Conservation (phyloP, 1,140 invertebrate species). For the Drosophila punjabiensis region DNA sequence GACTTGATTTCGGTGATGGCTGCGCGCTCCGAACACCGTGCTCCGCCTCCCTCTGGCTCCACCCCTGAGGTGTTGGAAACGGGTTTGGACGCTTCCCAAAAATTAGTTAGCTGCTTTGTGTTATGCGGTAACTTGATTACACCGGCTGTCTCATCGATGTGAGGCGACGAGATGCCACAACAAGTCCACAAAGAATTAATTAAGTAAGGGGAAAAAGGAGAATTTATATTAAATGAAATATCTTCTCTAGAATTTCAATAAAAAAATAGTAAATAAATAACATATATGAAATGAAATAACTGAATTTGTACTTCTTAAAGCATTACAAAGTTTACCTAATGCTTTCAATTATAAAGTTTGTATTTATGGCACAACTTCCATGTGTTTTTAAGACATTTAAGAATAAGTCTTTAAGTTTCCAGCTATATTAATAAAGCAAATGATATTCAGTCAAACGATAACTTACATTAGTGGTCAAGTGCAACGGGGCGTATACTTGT, state of each 20-base stretch:
- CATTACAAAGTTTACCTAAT: no score
- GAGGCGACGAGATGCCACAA: conserved; percentile 51
- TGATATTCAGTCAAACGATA: neutral
- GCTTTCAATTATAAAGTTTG: no score
- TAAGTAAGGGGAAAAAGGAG: no score
- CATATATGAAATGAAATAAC: no score
- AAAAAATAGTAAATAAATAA: no score
- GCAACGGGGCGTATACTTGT: conserved; percentile 49
- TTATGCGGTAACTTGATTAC: conserved; percentile 55
- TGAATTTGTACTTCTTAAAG: no score
- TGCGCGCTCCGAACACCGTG: neutral
- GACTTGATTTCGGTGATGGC: conserved; percentile 68
- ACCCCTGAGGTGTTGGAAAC: conserved; percentile 74
- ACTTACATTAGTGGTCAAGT: conserved; percentile 11
- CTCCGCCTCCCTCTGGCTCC: conserved; percentile 55
- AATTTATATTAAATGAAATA: no score
- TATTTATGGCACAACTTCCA: neutral
- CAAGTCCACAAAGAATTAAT: conserved; percentile 24
- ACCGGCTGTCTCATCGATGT: conserved; percentile 26
- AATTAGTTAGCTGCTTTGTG: conserved; percentile 57
- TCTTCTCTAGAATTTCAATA: no score
- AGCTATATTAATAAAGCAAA: neutral
- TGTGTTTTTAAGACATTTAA: neutral
- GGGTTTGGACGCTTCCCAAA: conserved; percentile 64
- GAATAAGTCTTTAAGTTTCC: neutral